phyloP scores from a whole-genome alignment of 2,888 invertebrate species.

The Callyntrura guangdongensis region DNA sequence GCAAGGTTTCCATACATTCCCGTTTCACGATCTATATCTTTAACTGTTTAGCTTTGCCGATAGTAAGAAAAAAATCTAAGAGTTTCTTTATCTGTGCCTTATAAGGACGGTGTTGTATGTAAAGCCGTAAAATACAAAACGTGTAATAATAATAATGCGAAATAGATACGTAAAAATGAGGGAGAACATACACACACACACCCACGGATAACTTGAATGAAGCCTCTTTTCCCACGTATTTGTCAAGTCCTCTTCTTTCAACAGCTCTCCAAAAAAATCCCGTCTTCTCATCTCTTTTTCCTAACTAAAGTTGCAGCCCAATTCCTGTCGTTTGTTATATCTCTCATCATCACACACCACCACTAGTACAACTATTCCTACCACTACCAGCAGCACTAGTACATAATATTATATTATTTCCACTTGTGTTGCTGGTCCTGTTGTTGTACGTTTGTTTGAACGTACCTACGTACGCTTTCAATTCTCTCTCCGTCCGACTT shows the following conservation, averaged over 20 bases:
- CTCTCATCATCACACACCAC: constrained; percentile 31
- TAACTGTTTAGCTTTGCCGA: too few relatives aligned
- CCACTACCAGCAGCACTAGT: neutral
- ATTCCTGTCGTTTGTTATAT: constrained; percentile 53
- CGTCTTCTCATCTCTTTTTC: constrained; percentile 55
- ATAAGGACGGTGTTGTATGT: too few relatives aligned
- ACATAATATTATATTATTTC: constrained; percentile 23
- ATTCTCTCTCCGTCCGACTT: constrained; percentile 34
- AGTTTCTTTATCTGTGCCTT: too few relatives aligned
- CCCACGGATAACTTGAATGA: constrained; percentile 35
- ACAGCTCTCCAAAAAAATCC: constrained; percentile 77
- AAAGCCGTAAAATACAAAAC: too few relatives aligned
- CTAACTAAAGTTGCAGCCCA: constrained; percentile 61
- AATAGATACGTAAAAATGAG: too few relatives aligned
- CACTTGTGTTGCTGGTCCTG: neutral
- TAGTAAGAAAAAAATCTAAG: too few relatives aligned
- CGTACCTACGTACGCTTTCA: neutral
- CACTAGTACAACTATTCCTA: neutral
- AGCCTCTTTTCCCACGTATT: constrained; percentile 64
- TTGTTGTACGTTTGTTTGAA: constrained; percentile 1
- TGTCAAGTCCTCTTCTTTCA: constrained; percentile 76
- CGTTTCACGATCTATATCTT: too few relatives aligned
- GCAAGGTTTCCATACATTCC: too few relatives aligned
- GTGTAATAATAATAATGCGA: too few relatives aligned
- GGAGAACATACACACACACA: too few relatives aligned